Evolutionary conservation across 2,797 vertebrate genomes (phyloP).

Genomic region (Poeciliopsis turneri): DNA sequence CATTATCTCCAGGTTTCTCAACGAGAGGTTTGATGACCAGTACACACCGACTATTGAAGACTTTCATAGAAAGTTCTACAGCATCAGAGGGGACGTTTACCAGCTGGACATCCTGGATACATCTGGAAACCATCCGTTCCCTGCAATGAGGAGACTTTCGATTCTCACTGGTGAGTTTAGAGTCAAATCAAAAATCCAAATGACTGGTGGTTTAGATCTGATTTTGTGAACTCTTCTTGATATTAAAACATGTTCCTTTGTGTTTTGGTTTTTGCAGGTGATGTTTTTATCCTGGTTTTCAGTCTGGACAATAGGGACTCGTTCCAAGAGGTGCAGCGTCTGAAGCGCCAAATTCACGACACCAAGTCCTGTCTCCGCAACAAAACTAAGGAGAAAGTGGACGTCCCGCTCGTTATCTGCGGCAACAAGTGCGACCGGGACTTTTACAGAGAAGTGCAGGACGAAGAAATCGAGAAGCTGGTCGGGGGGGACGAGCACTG

Average conservation of each 20-base stretch:
- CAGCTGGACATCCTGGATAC: constrained; percentile 98
- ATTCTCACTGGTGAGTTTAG: constrained; percentile 92
- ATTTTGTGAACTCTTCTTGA: background rate
- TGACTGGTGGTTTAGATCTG: no score
- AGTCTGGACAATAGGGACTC: constrained; percentile 96
- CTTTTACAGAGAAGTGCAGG: constrained; percentile 89
- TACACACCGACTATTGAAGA: constrained; percentile 99
- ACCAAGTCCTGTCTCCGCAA: constrained; percentile 96
- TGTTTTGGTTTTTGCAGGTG: constrained; percentile 80
- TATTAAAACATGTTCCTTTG: constrained; percentile 11
- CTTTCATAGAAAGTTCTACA: constrained; percentile 98
- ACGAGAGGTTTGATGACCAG: constrained; percentile 92
- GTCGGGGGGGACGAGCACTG: constrained; percentile 86
- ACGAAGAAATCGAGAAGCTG: constrained; percentile 88
- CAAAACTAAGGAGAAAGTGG: constrained; percentile 93
- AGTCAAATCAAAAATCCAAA: background rate
- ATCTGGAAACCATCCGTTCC: constrained; percentile 96
- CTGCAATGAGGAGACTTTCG: constrained; percentile 95
- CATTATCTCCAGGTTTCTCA: constrained; percentile 95
- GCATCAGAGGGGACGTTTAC: constrained; percentile 93
- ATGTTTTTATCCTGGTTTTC: constrained; percentile 96
- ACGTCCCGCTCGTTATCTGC: constrained; percentile 95
- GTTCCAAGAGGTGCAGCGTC: constrained; percentile 93
- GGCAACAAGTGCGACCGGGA: constrained; percentile 96
- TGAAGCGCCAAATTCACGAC: constrained; percentile 95